These are phyloP conservation scores for Rutpela maculata DNA, from an alignment of 2,888 invertebrate species.

Conservation along the genomic window DNA sequence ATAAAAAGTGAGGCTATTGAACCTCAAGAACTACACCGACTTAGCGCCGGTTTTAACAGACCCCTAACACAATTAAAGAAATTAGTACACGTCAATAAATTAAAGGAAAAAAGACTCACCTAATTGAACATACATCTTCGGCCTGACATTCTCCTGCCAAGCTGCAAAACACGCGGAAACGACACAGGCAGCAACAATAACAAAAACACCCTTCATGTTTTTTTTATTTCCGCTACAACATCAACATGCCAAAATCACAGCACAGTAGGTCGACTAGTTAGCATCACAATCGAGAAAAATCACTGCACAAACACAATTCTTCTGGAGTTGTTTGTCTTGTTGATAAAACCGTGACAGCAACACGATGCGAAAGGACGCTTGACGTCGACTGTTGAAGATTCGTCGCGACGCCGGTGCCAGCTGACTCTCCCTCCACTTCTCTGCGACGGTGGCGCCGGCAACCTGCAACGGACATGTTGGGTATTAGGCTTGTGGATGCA, in stretches of 20 bases:
- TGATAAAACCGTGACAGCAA: conserved; percentile 35
- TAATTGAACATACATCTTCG: conserved; percentile 94
- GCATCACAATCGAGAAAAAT: conserved; percentile 62
- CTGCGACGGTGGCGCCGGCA: conserved; percentile 70
- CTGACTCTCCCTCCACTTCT: conserved; percentile 69
- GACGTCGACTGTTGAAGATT: conserved; percentile 77
- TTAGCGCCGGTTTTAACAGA: background rate
- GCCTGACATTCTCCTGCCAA: conserved; percentile 94
- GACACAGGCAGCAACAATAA: conserved; percentile 75
- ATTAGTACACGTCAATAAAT: background rate
- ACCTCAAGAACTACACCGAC: background rate
- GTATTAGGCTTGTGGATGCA: conserved; percentile 63
- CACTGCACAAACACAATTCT: conserved; percentile 57
- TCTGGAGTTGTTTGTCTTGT: conserved; percentile 23
- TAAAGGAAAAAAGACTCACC: conserved; percentile 79
- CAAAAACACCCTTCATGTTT: conserved; percentile 66
- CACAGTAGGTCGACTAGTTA: conserved; percentile 57
- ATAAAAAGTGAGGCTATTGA: background rate
- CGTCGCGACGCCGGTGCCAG: conserved; percentile 76
- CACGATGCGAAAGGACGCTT: conserved; percentile 71
- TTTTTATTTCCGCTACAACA: conserved; percentile 60
- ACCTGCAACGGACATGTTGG: conserved; percentile 72
- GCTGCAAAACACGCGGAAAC: conserved; percentile 78
- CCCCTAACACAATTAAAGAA: background rate
- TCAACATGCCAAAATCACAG: conserved; percentile 63